Conservation (phyloP, 2,797 vertebrate species). For the Bovichtus diacanthus region DNA sequence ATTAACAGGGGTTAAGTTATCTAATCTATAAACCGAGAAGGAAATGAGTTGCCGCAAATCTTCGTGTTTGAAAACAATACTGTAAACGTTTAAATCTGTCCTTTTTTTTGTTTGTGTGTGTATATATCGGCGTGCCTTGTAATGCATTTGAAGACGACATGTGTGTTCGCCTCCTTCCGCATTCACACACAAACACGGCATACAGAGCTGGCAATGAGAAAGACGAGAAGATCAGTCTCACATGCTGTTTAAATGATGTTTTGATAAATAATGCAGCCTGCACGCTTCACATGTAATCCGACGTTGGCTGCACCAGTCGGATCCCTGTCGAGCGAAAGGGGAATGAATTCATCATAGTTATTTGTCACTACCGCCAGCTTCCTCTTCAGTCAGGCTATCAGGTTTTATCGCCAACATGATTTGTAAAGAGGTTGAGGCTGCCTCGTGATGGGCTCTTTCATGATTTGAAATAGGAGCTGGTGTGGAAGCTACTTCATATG, state of each 20-base stretch:
- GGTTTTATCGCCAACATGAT: conserved; percentile 69
- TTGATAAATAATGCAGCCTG: conserved; percentile 79
- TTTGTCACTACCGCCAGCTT: conserved; percentile 65
- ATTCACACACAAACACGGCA: conserved; percentile 8
- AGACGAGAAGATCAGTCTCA: conserved; percentile 54
- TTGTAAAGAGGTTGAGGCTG: conserved; percentile 65
- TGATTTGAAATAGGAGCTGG: conserved; percentile 61
- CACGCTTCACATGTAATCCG: conserved; percentile 64
- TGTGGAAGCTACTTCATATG: conserved; percentile 55
- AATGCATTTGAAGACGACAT: conserved; percentile 26
- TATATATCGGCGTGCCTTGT: neutral
- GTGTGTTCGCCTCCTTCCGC: conserved; percentile 19
- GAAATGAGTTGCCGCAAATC: conserved; percentile 2
- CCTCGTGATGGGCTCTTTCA: conserved; percentile 59
- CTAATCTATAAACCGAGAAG: neutral
- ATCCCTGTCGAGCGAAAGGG: conserved; percentile 57
- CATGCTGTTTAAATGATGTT: conserved; percentile 73
- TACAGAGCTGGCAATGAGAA: conserved; percentile 40
- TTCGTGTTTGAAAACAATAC: neutral
- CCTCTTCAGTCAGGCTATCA: conserved; percentile 73
- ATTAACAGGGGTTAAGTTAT: conserved; percentile 12
- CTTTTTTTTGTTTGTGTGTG: conserved; percentile 1
- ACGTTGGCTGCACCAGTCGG: conserved; percentile 60
- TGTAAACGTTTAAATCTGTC: neutral
- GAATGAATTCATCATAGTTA: conserved; percentile 71